A percentile compares a stretch with the other conserved stretches of the same genome.
Conservation (phyloP, 2,113 vertebrate genomes). For the Microtus pennsylvanicus region DNA sequence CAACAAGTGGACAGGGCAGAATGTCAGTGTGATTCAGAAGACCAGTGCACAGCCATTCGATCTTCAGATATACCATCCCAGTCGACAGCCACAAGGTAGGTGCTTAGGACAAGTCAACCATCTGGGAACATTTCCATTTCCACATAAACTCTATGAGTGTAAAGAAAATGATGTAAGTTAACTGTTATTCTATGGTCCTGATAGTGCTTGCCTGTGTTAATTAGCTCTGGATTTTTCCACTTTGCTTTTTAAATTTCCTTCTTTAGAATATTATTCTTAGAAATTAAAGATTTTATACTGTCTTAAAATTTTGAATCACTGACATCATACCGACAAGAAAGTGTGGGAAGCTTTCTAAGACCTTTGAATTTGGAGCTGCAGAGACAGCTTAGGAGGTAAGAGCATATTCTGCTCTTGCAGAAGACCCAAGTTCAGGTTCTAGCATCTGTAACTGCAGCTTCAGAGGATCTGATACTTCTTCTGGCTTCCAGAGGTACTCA, state of each 20-base stretch:
- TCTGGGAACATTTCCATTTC: background rate
- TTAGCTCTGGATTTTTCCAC: background rate
- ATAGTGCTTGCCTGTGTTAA: background rate
- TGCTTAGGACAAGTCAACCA: background rate
- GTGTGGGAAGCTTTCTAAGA: background rate
- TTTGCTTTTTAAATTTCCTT: background rate
- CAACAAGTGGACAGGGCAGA: conserved; percentile 98
- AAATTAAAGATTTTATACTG: background rate
- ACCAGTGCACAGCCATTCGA: conserved; percentile 99
- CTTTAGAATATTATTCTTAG: background rate
- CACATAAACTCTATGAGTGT: background rate
- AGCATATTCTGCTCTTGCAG: too few relatives aligned
- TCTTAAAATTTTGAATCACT: background rate
- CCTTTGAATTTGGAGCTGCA: too few relatives aligned
- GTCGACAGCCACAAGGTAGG: conserved; percentile 96
- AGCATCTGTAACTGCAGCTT: background rate
- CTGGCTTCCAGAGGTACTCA: background rate
- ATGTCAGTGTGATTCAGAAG: conserved; percentile 99
- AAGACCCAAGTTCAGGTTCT: too few relatives aligned
- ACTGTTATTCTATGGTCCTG: background rate
- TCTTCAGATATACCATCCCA: conserved; percentile 98
- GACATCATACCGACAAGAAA: background rate
- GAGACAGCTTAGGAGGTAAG: too few relatives aligned
- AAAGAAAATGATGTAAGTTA: background rate
- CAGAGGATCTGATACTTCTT: background rate